phyloP scores from a whole-genome alignment of 2,113 vertebrate species.

The Dasyurus viverrinus region DNA sequence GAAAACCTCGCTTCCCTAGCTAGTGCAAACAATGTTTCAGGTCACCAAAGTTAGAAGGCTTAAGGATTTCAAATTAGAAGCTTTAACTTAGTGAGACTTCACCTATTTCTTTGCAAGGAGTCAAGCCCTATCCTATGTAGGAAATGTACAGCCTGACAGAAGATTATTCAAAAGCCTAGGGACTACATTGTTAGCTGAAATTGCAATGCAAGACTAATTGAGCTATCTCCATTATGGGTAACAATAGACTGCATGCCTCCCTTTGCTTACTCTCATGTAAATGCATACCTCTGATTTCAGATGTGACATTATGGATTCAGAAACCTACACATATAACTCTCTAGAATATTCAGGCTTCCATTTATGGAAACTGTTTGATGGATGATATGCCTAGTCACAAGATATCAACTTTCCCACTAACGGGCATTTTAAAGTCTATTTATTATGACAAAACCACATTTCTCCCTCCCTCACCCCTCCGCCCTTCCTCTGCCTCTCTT shows the following conservation, averaged over 20 bases:
- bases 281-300: constrained; percentile 36
- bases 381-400: constrained; percentile 35
- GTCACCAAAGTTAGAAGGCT: constrained; percentile 45
- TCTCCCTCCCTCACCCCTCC: constrained; percentile 14
- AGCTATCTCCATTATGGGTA: constrained; percentile 46
- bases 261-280: constrained; percentile 48
- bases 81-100: constrained; percentile 59
- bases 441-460: constrained; percentile 53
- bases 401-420: constrained; percentile 40
- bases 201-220: constrained; percentile 48
- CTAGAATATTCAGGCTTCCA: constrained; percentile 46
- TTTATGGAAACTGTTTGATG: constrained; percentile 46
- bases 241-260: constrained; percentile 35
- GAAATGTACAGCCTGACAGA: constrained; percentile 48
- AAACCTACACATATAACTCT: constrained; percentile 9
- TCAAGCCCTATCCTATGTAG: constrained; percentile 44
- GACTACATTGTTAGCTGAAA: constrained; percentile 30
- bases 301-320: constrained; percentile 51
- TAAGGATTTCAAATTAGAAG: constrained; percentile 57
- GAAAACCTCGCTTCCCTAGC: constrained; percentile 25
- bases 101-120: constrained; percentile 53
- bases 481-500: neutral
- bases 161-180: constrained; percentile 48
- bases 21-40: constrained; percentile 45
- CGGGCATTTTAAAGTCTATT: constrained; percentile 53